Evolutionary conservation across 92 coral and sea anemone species (phyloP).

Genomic region (Meandrina meandrites): DNA sequence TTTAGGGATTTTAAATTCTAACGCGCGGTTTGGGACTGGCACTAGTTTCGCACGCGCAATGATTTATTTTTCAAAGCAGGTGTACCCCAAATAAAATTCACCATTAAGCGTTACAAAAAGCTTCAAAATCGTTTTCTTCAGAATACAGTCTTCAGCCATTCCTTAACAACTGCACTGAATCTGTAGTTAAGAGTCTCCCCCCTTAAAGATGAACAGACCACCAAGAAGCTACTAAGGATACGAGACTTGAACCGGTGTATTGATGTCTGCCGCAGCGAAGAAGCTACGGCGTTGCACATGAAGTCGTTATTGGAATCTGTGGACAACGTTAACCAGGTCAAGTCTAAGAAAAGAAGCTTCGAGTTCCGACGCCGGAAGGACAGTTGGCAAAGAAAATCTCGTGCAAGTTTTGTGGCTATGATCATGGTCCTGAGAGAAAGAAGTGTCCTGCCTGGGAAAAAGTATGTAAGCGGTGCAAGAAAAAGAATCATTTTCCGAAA

Average conservation of each 20-base stretch:
- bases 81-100: no score
- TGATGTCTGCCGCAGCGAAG: slow-evolving; percentile 47
- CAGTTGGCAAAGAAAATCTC: background rate
- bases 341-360: no score
- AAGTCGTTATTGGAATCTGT: slow-evolving; percentile 23
- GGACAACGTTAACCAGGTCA: background rate
- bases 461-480: background rate
- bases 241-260: slow-evolving; percentile 22
- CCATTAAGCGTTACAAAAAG: no score
- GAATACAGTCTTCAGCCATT: no score
- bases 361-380: background rate
- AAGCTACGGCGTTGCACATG: slow-evolving; percentile 41
- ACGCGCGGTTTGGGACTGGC: no score
- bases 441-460: slow-evolving; percentile 5
- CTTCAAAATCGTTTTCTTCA: no score
- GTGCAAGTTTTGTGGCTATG: slow-evolving; percentile 3
- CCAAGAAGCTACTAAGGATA: slow-evolving; percentile 25
- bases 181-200: no score
- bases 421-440: background rate
- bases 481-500: slow-evolving; percentile 10
- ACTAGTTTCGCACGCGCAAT: no score
- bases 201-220: slow-evolving; percentile 8
- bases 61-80: no score
- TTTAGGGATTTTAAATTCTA: no score
- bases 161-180: no score